Percentiles rank a stretch among this genome's conserved stretches.
Evolutionary conservation across 2,113 vertebrate genomes (phyloP).

Genomic region (Elanus axillaris): DNA sequence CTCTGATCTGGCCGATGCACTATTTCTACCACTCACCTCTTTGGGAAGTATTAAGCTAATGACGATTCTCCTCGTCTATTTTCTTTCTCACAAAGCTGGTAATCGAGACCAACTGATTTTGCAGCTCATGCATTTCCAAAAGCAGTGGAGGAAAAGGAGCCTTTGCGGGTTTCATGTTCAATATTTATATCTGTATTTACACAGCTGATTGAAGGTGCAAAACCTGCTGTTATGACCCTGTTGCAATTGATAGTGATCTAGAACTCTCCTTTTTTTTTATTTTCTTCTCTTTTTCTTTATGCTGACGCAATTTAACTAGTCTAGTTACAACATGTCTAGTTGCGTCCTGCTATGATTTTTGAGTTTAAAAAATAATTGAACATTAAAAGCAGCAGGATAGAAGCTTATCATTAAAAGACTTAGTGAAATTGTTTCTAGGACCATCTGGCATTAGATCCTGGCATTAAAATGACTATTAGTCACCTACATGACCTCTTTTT

Average conservation of each 20-base stretch:
- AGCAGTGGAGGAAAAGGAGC: neutral
- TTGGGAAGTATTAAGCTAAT: neutral
- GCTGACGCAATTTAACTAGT: neutral
- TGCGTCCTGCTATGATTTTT: neutral
- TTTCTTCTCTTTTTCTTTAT: neutral
- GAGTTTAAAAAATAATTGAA: neutral
- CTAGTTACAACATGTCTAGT: neutral
- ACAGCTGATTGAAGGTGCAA: neutral
- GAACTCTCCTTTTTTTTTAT: neutral
- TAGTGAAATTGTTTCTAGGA: neutral
- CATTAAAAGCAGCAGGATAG: neutral
- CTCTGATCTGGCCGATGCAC: neutral
- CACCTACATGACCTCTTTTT: neutral
- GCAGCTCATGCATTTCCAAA: neutral
- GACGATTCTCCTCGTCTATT: neutral
- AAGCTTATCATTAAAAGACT: neutral
- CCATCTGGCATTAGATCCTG: neutral
- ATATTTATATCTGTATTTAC: neutral
- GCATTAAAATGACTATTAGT: neutral
- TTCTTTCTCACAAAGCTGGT: neutral
- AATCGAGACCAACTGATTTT: neutral
- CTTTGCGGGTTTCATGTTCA: neutral
- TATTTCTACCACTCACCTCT: neutral
- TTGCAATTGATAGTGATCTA: neutral
- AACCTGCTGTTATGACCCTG: neutral